These are phyloP conservation scores for Pangasius larnaudii DNA, from an alignment of 2,797 vertebrate species.

Conservation along the genomic window DNA sequence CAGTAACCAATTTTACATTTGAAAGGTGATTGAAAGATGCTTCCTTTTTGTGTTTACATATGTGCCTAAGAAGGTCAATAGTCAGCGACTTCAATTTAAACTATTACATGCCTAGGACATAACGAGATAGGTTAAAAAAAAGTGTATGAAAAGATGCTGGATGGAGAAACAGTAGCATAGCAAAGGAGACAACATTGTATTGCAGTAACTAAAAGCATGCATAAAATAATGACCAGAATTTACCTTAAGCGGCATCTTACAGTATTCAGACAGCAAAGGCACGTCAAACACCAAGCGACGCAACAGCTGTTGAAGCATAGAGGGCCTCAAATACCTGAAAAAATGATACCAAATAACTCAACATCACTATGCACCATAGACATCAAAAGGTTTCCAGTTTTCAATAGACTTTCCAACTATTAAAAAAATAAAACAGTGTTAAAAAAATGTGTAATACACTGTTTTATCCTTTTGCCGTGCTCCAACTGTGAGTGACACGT, in stretches of 20 bases:
- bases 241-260: slow-evolving; percentile 99
- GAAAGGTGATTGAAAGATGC: background rate
- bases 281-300: slow-evolving; percentile 96
- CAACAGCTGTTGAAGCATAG: slow-evolving; percentile 96
- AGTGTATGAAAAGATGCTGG: background rate
- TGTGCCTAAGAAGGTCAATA: background rate
- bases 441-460: background rate
- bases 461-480: background rate
- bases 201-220: background rate
- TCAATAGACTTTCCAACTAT: background rate
- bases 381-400: background rate
- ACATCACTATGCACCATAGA: background rate
- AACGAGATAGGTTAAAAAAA: background rate
- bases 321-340: slow-evolving; percentile 90
- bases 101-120: background rate
- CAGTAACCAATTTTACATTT: background rate
- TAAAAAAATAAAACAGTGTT: background rate
- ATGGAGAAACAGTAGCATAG: background rate
- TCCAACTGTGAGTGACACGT: background rate
- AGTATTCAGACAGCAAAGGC: slow-evolving; percentile 94
- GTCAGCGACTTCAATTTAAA: background rate
- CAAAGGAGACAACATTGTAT: background rate
- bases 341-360: slow-evolving; percentile 51
- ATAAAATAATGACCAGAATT: slow-evolving; percentile 23
- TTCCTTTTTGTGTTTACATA: background rate